phyloP scores from a whole-genome alignment of 1,140 invertebrate genomes.

The Drosophila varians region DNA sequence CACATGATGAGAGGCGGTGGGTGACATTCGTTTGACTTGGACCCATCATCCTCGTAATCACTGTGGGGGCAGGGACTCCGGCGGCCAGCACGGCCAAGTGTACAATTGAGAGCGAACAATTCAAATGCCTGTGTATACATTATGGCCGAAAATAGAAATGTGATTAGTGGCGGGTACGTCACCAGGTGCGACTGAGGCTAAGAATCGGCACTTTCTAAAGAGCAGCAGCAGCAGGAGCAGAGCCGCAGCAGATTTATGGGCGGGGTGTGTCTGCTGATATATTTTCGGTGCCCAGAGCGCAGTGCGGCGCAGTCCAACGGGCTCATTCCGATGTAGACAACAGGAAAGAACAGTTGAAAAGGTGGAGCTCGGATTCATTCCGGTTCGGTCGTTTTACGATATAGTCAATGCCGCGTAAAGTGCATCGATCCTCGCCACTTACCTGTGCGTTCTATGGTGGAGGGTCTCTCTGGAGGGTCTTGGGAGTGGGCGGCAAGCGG shows the following conservation, averaged over 20 bases:
- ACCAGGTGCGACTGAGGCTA: conserved; percentile 60
- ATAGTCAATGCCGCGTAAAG: conserved; percentile 19
- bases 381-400: conserved; percentile 15
- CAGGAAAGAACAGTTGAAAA: conserved; percentile 50
- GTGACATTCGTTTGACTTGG: conserved; percentile 46
- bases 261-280: conserved; percentile 45
- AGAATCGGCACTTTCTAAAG: conserved; percentile 8
- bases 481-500: conserved; percentile 5
- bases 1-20: conserved; percentile 22
- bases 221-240: conserved; percentile 13
- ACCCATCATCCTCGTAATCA: conserved; percentile 25
- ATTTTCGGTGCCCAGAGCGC: conserved; percentile 58
- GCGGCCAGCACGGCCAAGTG: conserved; percentile 32
- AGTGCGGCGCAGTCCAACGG: conserved; percentile 60
- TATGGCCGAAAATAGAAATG: conserved; percentile 69
- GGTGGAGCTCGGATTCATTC: conserved; percentile 43
- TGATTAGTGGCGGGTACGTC: conserved; percentile 77
- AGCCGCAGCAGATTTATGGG: conserved; percentile 42
- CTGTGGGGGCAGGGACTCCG: conserved; percentile 1
- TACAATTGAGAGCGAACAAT: conserved; percentile 68
- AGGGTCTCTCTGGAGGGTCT: neutral
- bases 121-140: conserved; percentile 64
- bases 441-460: conserved; percentile 21
- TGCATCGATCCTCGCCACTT: conserved; percentile 30
- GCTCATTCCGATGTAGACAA: conserved; percentile 68